Evolutionary conservation across 92 coral and sea anemone species (phyloP).

Genomic region (Micromussa lordhowensis): DNA sequence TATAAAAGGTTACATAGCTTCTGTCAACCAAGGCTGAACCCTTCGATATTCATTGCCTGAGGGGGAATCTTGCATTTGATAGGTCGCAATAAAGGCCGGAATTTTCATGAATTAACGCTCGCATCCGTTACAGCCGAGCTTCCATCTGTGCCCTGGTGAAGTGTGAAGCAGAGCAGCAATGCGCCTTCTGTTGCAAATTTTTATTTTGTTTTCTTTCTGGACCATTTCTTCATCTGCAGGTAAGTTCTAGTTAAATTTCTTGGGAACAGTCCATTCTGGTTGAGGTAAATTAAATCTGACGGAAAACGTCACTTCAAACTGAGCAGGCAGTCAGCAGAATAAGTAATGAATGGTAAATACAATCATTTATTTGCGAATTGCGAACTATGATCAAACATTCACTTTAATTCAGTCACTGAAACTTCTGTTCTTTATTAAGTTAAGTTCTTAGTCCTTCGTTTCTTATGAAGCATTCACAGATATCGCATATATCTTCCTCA

Average conservation of each 20-base stretch:
- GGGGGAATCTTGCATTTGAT: slow-evolving; percentile 8
- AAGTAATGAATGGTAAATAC: background rate
- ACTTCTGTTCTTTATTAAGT: background rate
- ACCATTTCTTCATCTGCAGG: slow-evolving; percentile 18
- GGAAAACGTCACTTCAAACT: background rate
- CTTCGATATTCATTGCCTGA: slow-evolving; percentile 1
- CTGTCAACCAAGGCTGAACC: slow-evolving; percentile 3
- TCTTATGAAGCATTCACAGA: background rate
- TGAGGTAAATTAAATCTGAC: slow-evolving; percentile 16
- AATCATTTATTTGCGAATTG: background rate
- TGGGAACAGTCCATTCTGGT: background rate
- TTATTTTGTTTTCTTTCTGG: background rate
- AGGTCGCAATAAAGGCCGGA: slow-evolving; percentile 1
- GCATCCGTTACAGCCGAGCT: background rate
- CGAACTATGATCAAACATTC: background rate
- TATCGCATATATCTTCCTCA: background rate
- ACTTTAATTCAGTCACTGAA: background rate
- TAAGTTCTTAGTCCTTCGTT: background rate
- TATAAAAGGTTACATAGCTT: background rate
- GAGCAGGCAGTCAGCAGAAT: background rate
- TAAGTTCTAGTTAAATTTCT: background rate
- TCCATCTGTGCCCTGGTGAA: background rate
- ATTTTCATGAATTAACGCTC: background rate
- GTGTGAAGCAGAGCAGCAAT: background rate
- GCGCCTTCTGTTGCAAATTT: background rate